Evolutionary conservation across 2,113 vertebrate species (phyloP).

Genomic region (Maccullochella peelii): DNA sequence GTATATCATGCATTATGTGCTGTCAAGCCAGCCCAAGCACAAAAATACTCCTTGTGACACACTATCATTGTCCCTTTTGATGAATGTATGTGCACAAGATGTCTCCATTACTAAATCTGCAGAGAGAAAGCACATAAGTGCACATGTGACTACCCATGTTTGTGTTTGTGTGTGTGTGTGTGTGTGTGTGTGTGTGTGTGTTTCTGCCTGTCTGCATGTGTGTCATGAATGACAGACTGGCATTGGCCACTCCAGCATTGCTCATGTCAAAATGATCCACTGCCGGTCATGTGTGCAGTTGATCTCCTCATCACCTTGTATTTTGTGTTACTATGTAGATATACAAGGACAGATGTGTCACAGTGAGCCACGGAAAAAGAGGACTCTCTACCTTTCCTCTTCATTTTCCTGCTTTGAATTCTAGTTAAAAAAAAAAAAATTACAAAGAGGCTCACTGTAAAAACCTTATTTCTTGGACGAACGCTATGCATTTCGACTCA

Average conservation of each 20-base stretch:
- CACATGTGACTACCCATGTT: neutral
- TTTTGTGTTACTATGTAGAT: conserved; percentile 5
- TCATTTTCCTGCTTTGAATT: conserved; percentile 8
- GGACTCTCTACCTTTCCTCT: neutral
- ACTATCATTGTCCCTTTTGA: conserved; percentile 13
- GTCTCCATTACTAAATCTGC: conserved; percentile 12
- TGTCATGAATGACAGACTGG: conserved; percentile 14
- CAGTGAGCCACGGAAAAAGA: neutral
- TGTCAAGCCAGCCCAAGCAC: conserved; percentile 7
- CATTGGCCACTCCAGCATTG: neutral
- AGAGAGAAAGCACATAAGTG: neutral
- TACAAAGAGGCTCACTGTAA: neutral
- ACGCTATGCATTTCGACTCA: conserved; percentile 35
- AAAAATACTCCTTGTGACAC: neutral
- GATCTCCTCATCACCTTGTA: conserved; percentile 10
- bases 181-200: neutral
- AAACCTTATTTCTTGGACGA: conserved; percentile 6
- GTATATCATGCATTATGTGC: neutral
- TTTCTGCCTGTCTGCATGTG: neutral
- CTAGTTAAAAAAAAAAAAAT: conserved; percentile 4
- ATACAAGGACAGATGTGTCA: neutral
- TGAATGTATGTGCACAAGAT: conserved; percentile 14
- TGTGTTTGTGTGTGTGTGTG: neutral
- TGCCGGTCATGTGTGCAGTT: conserved; percentile 20
- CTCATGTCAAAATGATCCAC: conserved; percentile 28